These are phyloP conservation scores for Pristionchus exspectatus DNA, from an alignment of 2,888 invertebrate genomes.

Conservation along the genomic window DNA sequence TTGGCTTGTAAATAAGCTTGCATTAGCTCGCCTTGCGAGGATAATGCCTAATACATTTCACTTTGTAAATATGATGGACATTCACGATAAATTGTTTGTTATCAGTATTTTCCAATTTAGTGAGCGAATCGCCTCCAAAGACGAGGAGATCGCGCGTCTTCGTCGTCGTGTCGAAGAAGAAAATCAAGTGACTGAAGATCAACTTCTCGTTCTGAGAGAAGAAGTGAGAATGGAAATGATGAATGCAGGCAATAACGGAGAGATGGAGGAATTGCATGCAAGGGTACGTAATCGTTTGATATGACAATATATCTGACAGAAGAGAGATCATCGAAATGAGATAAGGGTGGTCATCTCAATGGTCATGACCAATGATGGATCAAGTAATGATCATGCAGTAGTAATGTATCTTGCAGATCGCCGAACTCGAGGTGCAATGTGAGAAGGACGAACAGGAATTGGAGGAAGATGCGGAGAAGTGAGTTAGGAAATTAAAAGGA, in stretches of 20 bases:
- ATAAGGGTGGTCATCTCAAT: not conserved
- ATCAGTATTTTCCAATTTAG: not conserved
- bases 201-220: slow-evolving; percentile 62
- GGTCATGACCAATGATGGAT: too few relatives aligned
- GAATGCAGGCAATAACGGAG: slow-evolving; percentile 55
- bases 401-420: slow-evolving; percentile 51
- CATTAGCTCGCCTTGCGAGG: too few relatives aligned
- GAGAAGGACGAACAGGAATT: slow-evolving; percentile 57
- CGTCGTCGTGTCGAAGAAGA: slow-evolving; percentile 66
- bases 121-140: slow-evolving; percentile 54
- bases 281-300: slow-evolving; percentile 52
- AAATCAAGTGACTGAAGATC: slow-evolving; percentile 64
- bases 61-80: too few relatives aligned
- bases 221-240: slow-evolving; percentile 59
- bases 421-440: slow-evolving; percentile 56
- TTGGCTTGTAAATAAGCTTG: too few relatives aligned
- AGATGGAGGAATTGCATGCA: slow-evolving; percentile 63
- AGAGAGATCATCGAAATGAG: too few relatives aligned
- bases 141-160: slow-evolving; percentile 64
- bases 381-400: not conserved
- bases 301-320: too few relatives aligned
- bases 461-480: slow-evolving; percentile 56
- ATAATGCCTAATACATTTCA: too few relatives aligned
- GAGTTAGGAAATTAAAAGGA: too few relatives aligned
- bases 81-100: too few relatives aligned